These are phyloP conservation scores for Mythimna loreyi DNA, from an alignment of 2,888 invertebrate genomes.

Conservation along the genomic window DNA sequence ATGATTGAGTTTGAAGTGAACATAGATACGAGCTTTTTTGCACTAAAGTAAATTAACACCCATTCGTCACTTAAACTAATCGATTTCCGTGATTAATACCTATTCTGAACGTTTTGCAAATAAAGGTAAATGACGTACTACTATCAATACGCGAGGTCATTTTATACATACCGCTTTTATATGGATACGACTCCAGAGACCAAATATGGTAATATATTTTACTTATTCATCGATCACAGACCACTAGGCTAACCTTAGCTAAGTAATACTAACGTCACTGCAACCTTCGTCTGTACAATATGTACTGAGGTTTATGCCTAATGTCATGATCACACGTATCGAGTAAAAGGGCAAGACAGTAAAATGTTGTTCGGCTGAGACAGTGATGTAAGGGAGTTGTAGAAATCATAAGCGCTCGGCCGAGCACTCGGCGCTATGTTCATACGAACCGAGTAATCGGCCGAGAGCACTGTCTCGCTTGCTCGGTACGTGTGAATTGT, in stretches of 20 bases:
- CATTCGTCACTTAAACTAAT: background rate
- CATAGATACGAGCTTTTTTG: background rate
- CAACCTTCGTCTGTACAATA: conserved; percentile 46
- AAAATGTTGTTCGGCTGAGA: too few species aligned
- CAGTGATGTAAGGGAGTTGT: too few species aligned
- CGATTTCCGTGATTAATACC: background rate
- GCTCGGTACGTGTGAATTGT: too few species aligned
- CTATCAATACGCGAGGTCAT: background rate
- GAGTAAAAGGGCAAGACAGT: too few species aligned
- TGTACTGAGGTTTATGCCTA: too few species aligned
- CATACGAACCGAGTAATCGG: too few species aligned
- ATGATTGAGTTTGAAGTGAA: background rate
- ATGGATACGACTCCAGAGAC: conserved; percentile 5
- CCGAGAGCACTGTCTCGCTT: too few species aligned
- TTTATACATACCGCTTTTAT: conserved; percentile 15
- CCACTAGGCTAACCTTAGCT: conserved; percentile 12
- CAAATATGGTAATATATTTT: conserved; percentile 36
- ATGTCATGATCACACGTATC: too few species aligned
- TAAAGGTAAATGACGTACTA: conserved; percentile 4
- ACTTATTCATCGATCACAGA: conserved; percentile 35
- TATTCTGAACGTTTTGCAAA: conserved; percentile 1
- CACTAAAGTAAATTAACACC: background rate
- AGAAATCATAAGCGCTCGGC: too few species aligned
- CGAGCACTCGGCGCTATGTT: too few species aligned
- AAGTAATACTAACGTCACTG: conserved; percentile 33